Base-by-base conservation (phyloP, 2,888 invertebrate genomes). In the Sycophila texana region DNA sequence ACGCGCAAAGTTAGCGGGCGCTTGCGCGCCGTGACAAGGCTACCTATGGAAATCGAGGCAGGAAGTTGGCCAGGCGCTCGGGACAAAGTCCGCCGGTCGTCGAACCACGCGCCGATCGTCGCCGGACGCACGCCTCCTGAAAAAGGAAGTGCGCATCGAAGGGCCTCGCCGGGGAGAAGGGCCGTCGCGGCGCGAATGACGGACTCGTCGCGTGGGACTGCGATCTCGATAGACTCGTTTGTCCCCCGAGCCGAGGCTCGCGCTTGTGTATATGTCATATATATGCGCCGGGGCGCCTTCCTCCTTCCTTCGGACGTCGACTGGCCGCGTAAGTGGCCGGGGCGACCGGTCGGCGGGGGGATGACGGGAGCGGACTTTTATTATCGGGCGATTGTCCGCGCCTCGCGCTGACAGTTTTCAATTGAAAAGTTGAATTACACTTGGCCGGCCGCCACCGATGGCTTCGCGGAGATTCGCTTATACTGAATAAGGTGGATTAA, bases 201-300 rank as follows among this genome's bases (percentile, higher is more conserved):
- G 77, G 30, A 75, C 75, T 72, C 58, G 79, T 80, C 81, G 65
- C 83, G 84, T 85, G 85, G 81, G 84, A 85, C 76, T 81, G 65
- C 61, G 82, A 87, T 87, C 87, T 86, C 84, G 87, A 87, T 85
- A 86, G 85, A 88, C 88, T 88, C 86, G 88, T 89, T 88, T 86
- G 74, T 55, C 51, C 70, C 74, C 57, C 81, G 78, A 22, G 83
- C 80, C 81, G 81, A 39, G 5, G 39, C 39, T 30, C 30, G 30
- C 30, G 65, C 26, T 70, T 61, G 66, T 65, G n/a, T n/a, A n/a
- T n/a, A n/a, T n/a, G n/a, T n/a, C n/a, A n/a, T n/a, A n/a, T n/a
- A n/a, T n/a, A n/a, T n/a, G n/a, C n/a, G n/a, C n/a, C n/a, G n/a
- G n/a, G n/a, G n/a, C 74, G 58, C 65, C 73, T 84, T 84, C 80